Base-by-base conservation (phyloP, 2,888 invertebrate species). In the Nomada goodeniana region DNA sequence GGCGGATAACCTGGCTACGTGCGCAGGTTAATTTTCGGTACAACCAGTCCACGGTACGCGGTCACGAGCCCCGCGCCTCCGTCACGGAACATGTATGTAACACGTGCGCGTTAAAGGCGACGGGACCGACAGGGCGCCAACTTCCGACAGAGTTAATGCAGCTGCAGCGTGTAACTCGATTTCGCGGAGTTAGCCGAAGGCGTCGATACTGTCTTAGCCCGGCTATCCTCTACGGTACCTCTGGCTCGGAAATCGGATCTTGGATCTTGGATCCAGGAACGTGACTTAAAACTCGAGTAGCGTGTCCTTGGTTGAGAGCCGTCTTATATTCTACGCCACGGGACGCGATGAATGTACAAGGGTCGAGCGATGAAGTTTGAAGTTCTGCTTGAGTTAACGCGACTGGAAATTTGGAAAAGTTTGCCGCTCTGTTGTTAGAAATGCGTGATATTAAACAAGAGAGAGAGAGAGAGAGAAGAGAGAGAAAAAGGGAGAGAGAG, bases 121-220 rank as follows among this genome's bases (percentile, higher is more conserved):
- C 61, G 60, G 50, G 47, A 11, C 29, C 80, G n/a, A 63, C 80
- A 71, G 71, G 55, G 80, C 81, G 2, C 71, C 80, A 88, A 88
- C 88, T 89, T 88, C 89, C 83, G 78, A 63, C 68, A 60, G 70
- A 88, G 89, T 89, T 89, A 84, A 88, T 88, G 89, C 78, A 86
- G 77, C 86, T 69, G 84, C 74, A 83, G 80, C 81, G 89, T 73
- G 76, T 88, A 88, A 88, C 84, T 89, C 82, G 86, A 89, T 88
- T 89, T 80, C 84, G 29, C 60, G 74, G 69, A 89, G 89, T 88
- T 88, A 80, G 81, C 80, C 78, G 88, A 82, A 86, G 83, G 87
- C 87, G 88, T 83, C 82, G 83, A 70, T 76, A 78, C 79, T 77
- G 76, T 80, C 82, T 80, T 79, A 73, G 65, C 75, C 44, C 76